phyloP scores from a whole-genome alignment of 2,888 invertebrate species.

The Dione juno region DNA sequence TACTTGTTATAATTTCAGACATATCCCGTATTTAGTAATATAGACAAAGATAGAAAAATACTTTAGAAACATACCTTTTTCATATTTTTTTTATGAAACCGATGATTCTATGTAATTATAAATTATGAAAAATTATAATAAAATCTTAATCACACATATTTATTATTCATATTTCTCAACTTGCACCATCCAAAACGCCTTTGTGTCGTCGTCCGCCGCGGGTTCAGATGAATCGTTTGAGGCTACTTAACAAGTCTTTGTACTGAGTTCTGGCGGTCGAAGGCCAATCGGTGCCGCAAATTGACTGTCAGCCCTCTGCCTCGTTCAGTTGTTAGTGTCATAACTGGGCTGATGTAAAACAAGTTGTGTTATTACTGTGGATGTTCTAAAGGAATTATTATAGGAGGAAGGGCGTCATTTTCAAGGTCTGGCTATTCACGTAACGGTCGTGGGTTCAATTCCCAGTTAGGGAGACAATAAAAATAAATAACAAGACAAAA shows the following conservation, averaged over 20 bases:
- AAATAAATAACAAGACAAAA: no score
- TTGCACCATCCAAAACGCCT: slow-evolving; percentile 49
- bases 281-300: slow-evolving; percentile 48
- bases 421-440: no score
- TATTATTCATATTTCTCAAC: slow-evolving; percentile 25
- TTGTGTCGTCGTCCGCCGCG: slow-evolving; percentile 54
- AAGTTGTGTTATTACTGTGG: not conserved
- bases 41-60: not conserved
- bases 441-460: no score
- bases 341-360: not conserved
- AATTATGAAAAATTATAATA: no score
- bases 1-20: no score
- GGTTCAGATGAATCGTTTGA: slow-evolving; percentile 63
- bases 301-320: slow-evolving; percentile 41
- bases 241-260: slow-evolving; percentile 65
- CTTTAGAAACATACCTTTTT: no score
- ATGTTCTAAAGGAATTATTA: not conserved
- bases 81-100: no score
- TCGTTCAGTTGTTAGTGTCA: slow-evolving; percentile 31
- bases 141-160: not conserved
- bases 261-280: slow-evolving; percentile 52
- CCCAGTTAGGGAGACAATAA: no score
- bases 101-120: no score
- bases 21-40: no score
- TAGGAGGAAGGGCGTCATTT: no score